These are phyloP conservation scores for Malurus elegans DNA, from an alignment of 2,113 vertebrate species.

Conservation along the genomic window DNA sequence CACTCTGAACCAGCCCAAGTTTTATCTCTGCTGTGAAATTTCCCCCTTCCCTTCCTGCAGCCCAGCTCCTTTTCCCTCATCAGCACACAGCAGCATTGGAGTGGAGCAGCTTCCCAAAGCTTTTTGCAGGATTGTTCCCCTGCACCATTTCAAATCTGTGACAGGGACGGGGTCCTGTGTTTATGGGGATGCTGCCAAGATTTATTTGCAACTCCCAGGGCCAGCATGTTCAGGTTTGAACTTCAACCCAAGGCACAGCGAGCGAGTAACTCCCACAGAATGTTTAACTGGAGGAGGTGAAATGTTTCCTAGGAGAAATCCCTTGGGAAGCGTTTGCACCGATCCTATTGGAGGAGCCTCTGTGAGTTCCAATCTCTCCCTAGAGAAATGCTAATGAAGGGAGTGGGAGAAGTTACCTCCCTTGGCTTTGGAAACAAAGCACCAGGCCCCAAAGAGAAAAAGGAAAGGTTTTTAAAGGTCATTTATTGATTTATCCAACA, in stretches of 20 bases:
- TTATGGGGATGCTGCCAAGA: neutral
- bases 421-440: neutral
- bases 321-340: neutral
- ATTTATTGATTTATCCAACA: conserved; percentile 33
- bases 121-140: neutral
- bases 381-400: neutral
- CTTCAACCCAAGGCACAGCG: neutral
- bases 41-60: too few species aligned
- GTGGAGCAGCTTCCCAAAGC: fast-evolving
- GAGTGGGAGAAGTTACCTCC: neutral
- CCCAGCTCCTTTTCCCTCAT: neutral
- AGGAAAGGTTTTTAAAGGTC: neutral
- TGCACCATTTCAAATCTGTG: fast-evolving
- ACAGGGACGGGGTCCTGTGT: neutral
- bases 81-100: fast-evolving
- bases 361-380: fast-evolving
- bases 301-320: neutral
- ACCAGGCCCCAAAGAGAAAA: neutral
- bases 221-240: neutral
- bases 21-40: neutral
- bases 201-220: neutral
- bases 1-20: neutral
- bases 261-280: neutral
- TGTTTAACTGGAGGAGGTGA: neutral
- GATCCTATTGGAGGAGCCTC: neutral